Base-by-base conservation (phyloP, 2,888 invertebrate genomes). In the Clepsis dumicolana region DNA sequence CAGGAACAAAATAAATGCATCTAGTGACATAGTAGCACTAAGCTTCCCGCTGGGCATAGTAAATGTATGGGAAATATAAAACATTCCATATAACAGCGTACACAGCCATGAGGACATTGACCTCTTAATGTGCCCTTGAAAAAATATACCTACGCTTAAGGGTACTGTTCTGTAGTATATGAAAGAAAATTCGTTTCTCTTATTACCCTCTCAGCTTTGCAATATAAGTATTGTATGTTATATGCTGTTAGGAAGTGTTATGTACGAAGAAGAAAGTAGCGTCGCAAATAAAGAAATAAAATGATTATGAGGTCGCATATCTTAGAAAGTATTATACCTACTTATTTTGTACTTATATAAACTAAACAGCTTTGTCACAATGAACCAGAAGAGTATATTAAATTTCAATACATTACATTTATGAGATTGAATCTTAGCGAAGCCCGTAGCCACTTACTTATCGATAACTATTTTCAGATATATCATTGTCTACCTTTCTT, bases 1-100 rank as follows among this genome's bases (percentile, higher is more conserved):
- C 27, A 64, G 53, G 48, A 64, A 72, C 74, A 71, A 73, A 68
- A 72, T 68, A 72, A 74, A 70, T 64, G 72, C 72, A 74, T 74
- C 64, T 73, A 60, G 65, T 70, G 50, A 73, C 73, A 71, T 68
- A 70, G 62, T 53, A 64, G 41, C 56, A 65, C 63, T 50, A 44
- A 41, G 59, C 24, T 27, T 50, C 70, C 69, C 50, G 68, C 65
- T 68, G 72, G 1, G 72, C 25, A 18, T 27, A 44, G 64, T 63
- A 56, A 50, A 62, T 54, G 16, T 41, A 25, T 41, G 24, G 38
- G 38, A 12, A 50, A 48, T n/a, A 50, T 18, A 56, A 48, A 21
- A 50, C 24, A 63, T 56, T 29, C 27, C 38, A 67, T 24, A 16
- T 21, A 48, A 61, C 35, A 35, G 21, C 35, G 35, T 56, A 21